phyloP scores from a whole-genome alignment of 2,113 vertebrate genomes.

The Tachycineta bicolor region DNA sequence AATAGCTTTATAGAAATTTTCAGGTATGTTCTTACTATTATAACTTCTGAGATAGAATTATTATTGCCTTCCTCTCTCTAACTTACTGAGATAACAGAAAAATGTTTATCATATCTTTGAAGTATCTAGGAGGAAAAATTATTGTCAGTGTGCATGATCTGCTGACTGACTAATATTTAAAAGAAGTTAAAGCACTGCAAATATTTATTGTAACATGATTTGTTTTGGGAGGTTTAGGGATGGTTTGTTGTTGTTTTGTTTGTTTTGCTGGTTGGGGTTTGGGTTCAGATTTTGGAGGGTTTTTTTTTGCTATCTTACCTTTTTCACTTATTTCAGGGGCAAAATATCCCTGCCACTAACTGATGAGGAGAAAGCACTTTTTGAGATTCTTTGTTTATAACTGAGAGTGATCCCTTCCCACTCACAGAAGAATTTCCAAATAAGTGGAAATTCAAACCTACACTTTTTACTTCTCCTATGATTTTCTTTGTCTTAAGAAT shows the following conservation, averaged over 20 bases:
- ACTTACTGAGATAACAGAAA: background rate
- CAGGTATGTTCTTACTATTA: background rate
- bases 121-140: background rate
- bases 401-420: background rate
- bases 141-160: background rate
- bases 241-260: background rate
- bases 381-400: background rate
- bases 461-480: background rate
- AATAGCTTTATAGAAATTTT: background rate
- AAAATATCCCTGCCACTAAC: background rate
- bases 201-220: background rate
- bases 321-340: background rate
- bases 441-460: background rate
- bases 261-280: background rate
- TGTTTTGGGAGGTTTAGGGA: background rate
- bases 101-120: background rate
- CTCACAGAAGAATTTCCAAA: background rate
- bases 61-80: background rate
- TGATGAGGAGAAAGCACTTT: background rate
- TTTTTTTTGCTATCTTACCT: background rate
- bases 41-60: background rate
- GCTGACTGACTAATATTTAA: background rate
- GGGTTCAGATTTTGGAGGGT: background rate
- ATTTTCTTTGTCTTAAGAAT: background rate
- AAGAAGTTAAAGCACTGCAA: background rate